A percentile compares a stretch with the other conserved stretches of the same genome.
Evolutionary conservation across 2,888 invertebrate genomes (phyloP).

Genomic region (Cepaea hortensis): DNA sequence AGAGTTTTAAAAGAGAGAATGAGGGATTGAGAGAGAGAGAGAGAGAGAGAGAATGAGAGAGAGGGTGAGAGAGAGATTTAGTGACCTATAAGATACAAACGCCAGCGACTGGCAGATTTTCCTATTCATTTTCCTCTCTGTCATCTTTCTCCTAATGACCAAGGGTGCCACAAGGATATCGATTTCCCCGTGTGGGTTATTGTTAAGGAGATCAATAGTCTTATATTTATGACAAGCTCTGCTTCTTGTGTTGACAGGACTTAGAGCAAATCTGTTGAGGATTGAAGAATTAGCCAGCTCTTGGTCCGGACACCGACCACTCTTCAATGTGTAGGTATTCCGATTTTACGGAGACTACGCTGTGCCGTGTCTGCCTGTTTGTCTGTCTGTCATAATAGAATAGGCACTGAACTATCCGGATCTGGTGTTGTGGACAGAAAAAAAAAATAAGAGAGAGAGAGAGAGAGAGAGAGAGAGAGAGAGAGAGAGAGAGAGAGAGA

Average conservation of each 20-base stretch:
- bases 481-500: too few relatives aligned
- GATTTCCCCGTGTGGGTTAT: neutral
- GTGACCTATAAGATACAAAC: neutral
- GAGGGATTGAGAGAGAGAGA: neutral
- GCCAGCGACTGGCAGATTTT: neutral
- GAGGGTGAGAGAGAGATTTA: neutral
- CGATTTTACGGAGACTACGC: too few relatives aligned
- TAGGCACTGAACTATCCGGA: too few relatives aligned
- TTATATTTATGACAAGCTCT: constrained; percentile 22
- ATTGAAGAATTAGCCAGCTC: constrained; percentile 12
- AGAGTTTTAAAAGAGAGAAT: too few relatives aligned
- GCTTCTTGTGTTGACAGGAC: constrained; percentile 22
- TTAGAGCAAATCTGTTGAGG: constrained; percentile 13
- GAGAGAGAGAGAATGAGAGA: neutral
- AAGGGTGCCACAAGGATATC: neutral
- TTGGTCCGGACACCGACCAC: neutral
- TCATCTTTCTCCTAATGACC: constrained; percentile 3
- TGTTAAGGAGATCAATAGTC: constrained; percentile 27
- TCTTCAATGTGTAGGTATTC: neutral
- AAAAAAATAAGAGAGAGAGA: too few relatives aligned
- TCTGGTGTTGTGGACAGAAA: too few relatives aligned
- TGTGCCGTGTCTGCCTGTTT: too few relatives aligned
- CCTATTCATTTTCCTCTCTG: neutral
- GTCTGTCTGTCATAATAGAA: too few relatives aligned
- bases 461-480: too few relatives aligned